Base-by-base conservation (phyloP, 2,113 vertebrate species). In the Calidris pugnax region DNA sequence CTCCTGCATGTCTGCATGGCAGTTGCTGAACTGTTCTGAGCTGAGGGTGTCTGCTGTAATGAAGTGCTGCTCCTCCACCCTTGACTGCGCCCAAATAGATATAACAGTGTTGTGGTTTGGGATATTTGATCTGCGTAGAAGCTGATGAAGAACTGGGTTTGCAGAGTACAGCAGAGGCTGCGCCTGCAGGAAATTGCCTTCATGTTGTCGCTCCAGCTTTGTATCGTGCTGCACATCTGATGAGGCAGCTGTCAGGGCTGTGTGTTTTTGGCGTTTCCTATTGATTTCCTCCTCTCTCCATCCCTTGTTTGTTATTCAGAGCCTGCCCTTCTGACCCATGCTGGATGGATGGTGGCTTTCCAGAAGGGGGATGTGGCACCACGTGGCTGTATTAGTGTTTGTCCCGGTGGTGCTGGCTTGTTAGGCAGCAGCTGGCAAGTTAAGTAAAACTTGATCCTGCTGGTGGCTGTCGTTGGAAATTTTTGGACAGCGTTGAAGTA, bases 251-350 rank as follows among this genome's bases (percentile, higher is more conserved):
- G 80, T 64, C 62, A 13, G 86, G 35, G 50, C 80, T 87, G 80
- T 93, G 80, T 91, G 87, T 18, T 93, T 95, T 91, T 80, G 84
- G 84, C 87, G 91, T 76, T 97, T 94, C 90, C 89, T 83, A 94
- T 95, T 79, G 86, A 96, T 95, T 97, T 93, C 91, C 95, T 94
- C 78, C 57, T 89, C 84, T 89, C 28, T 89, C 87, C 84, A 85
- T 85, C 89, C 89, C 84, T 66, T 97, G 95, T 96, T 97, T 97
- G 95, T 97, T 97, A 94, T 95, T 95, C 39, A 8, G 95, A 94
- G 84, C 74, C 81, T 95, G 95, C 74, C 94, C 93, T 95, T 85
- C 71, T 95, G 95, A 95, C 96, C 96, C 51, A 43, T 75, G 90
- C 90, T 90, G 51, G 79, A 50, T 88, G 88, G 93, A 57, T 89